These are phyloP conservation scores for Kobus ellipsiprymnus DNA, from an alignment of 2,113 vertebrate species.

Conservation along the genomic window DNA sequence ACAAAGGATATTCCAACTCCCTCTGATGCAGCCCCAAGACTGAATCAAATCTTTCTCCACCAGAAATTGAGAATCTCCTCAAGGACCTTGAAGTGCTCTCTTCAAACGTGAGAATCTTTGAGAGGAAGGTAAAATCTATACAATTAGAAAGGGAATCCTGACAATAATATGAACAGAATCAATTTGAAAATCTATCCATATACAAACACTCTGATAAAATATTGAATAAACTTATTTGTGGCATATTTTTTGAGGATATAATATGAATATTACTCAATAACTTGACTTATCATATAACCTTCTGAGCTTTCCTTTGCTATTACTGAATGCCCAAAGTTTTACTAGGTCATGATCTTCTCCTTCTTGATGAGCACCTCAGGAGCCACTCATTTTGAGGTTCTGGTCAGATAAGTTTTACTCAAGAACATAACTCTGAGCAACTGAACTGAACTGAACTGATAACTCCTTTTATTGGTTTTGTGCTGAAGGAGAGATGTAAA, in stretches of 20 bases:
- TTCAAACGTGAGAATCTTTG: not conserved
- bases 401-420: not conserved
- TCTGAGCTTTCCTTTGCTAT: not conserved
- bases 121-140: not conserved
- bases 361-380: not conserved
- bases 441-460: not conserved
- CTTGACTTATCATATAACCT: not conserved
- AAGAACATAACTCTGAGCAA: not conserved
- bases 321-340: not conserved
- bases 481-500: constrained; percentile 12
- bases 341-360: not conserved
- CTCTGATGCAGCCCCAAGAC: not conserved
- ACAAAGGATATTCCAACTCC: not conserved
- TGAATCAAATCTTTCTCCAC: not conserved
- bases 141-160: not conserved
- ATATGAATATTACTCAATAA: not conserved
- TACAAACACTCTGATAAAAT: not conserved
- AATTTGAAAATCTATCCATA: not conserved
- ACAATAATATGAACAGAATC: not conserved
- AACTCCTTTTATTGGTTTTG: constrained; percentile 6
- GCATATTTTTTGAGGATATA: not conserved
- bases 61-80: not conserved
- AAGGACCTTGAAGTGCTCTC: not conserved
- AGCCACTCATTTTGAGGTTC: not conserved
- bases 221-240: not conserved